Conservation (phyloP, 2,797 vertebrate species). For the Neolamprologus multifasciatus region DNA sequence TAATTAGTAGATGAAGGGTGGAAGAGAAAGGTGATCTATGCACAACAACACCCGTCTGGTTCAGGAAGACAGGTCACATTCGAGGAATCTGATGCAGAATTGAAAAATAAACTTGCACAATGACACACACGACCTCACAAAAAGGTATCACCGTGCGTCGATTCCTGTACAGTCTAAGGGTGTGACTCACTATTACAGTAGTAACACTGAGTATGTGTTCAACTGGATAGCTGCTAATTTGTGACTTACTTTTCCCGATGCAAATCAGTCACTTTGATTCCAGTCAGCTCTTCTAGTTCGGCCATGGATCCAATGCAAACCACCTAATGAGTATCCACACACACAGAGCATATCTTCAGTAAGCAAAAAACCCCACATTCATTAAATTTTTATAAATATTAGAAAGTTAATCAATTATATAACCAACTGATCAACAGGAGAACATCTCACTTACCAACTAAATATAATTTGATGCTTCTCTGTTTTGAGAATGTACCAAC, state of each 20-base stretch:
- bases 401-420: not conserved
- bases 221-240: not conserved
- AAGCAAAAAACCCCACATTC: not conserved
- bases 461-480: not conserved
- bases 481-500: not conserved
- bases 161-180: not conserved
- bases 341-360: not conserved
- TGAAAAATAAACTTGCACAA: not conserved
- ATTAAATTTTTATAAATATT: not conserved
- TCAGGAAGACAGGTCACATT: not conserved
- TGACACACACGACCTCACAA: not conserved
- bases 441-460: not conserved
- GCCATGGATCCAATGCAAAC: conserved; percentile 90
- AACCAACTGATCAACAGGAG: not conserved
- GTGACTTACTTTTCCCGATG: conserved; percentile 90
- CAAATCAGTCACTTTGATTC: conserved; percentile 86
- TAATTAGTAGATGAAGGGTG: conserved; percentile 13
- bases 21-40: conserved; percentile 20
- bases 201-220: not conserved
- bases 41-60: not conserved
- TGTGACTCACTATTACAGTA: not conserved
- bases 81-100: not conserved
- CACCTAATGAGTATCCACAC: conserved; percentile 69
- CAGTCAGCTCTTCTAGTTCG: conserved; percentile 87
- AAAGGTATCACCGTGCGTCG: not conserved